Evolutionary conservation across 1,140 invertebrate species (phyloP), one percentile per base, ranked within the genome.

Genomic region (Trichomalopsis sarcophagae): DNA sequence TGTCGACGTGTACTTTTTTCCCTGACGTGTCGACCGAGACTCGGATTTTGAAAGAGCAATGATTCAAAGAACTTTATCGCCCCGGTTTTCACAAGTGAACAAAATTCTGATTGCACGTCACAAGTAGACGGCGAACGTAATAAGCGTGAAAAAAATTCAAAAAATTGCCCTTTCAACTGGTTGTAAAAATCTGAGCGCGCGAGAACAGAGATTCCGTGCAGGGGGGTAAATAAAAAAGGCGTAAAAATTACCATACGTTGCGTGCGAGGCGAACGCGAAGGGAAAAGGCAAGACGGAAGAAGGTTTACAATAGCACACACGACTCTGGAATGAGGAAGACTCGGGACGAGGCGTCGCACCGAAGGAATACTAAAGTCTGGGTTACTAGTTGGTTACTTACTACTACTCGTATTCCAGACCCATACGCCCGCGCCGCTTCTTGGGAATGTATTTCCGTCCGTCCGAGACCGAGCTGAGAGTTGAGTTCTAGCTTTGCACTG

Each of bases 321-420:
- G 87, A 82, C 87, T 90, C 75, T 90, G 90, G 89, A 90, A 90
- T 90, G 89, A 89, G 90, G 90, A 90, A 91, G 87, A 87, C 87
- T 89, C 86, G 86, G 88, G 7, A 47, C 84, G 86, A 79, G 75
- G 81, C 73, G 85, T 91, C 90, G 33, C 33, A 88, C 87, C 84
- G 79, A 85, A 88, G 84, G 90, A 91, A 91, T 91, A 91, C 90
- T 91, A 91, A 91, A 91, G 89, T 90, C 88, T 91, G 87, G 90
- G 89, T 91, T 91, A 91, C 89, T 89, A 90, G 88, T 90, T 89
- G 87, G 88, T 89, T 88, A 88, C 87, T 47, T 47, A 62, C 68
- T 47, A 36, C 68, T 73, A 86, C 47, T 83, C 86, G 88, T 90
- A 89, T 89, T 89, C 88, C 85, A 88, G 84, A 84, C 87, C 88